These are phyloP conservation scores for Metalampra italica DNA, from an alignment of 2,888 invertebrate genomes.

Conservation along the genomic window DNA sequence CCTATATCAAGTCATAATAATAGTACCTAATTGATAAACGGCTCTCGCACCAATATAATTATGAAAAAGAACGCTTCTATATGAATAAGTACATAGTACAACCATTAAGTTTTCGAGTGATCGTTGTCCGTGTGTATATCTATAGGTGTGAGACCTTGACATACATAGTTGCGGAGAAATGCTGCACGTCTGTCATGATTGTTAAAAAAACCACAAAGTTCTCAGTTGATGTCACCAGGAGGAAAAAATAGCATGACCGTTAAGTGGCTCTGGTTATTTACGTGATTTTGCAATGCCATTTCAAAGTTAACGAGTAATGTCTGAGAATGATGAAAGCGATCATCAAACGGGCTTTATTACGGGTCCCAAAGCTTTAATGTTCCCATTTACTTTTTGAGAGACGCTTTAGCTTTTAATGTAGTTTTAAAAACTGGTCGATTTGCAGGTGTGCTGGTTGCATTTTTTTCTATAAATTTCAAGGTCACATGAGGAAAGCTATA, in stretches of 20 bases:
- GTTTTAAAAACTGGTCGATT: slow-evolving; percentile 2
- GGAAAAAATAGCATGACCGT: slow-evolving; percentile 42
- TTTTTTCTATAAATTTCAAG: slow-evolving; percentile 11
- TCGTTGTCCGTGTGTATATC: not conserved
- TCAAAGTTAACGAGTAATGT: slow-evolving; percentile 26
- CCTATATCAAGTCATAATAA: no score
- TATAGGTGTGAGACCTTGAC: slow-evolving; percentile 44
- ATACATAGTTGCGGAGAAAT: slow-evolving; percentile 40
- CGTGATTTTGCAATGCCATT: slow-evolving; percentile 12
- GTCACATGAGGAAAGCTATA: slow-evolving; percentile 21
- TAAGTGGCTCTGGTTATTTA: slow-evolving; percentile 39
- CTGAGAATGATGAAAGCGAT: slow-evolving; percentile 10
- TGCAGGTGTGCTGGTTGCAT: slow-evolving; percentile 1
- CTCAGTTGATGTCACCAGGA: slow-evolving; percentile 48
- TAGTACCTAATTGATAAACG: no score
- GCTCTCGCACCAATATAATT: no score
- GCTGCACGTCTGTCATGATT: slow-evolving; percentile 35
- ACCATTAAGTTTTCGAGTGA: slow-evolving; percentile 1
- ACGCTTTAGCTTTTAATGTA: not conserved
- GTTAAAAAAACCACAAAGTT: slow-evolving; percentile 36
- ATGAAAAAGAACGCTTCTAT: no score
- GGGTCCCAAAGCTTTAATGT: not conserved
- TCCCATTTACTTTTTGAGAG: not conserved
- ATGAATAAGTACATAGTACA: not conserved
- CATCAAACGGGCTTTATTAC: not conserved